Evolutionary conservation across 2,888 invertebrate species (phyloP).

Genomic region (Lepidochitona cinerea): DNA sequence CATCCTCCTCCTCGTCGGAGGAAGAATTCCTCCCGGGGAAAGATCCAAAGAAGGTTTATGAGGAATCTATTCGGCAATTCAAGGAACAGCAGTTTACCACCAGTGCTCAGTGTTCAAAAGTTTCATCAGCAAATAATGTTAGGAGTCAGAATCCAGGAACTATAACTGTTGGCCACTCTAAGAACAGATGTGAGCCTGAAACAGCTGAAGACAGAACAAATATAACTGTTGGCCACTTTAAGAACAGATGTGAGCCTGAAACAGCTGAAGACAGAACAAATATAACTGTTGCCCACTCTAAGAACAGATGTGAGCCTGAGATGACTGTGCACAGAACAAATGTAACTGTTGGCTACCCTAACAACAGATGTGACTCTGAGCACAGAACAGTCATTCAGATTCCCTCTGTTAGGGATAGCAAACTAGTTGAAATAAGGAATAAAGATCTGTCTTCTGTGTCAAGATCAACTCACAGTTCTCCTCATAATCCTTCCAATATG

Average conservation of each 20-base stretch:
- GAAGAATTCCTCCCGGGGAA: conserved; percentile 24
- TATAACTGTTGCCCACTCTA: too few species aligned
- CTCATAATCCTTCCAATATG: not conserved
- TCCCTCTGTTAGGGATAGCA: not conserved
- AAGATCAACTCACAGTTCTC: not conserved
- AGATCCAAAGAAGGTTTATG: conserved; percentile 49
- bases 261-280: not conserved
- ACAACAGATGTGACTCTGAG: not conserved
- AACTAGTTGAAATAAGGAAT: not conserved
- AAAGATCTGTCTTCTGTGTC: not conserved
- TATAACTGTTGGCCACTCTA: not conserved
- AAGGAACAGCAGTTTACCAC: not conserved
- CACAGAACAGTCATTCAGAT: not conserved
- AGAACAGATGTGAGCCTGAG: not conserved
- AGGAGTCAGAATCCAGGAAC: not conserved
- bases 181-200: not conserved
- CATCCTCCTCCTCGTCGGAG: not conserved
- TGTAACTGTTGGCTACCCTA: not conserved
- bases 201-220: not conserved
- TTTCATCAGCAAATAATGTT: not conserved
- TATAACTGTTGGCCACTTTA: not conserved
- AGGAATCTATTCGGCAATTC: conserved; percentile 53
- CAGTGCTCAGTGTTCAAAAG: not conserved
- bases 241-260: not conserved
- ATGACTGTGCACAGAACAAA: not conserved